Base-by-base conservation (phyloP, 2,797 vertebrate species). In the Danionella dracula region DNA sequence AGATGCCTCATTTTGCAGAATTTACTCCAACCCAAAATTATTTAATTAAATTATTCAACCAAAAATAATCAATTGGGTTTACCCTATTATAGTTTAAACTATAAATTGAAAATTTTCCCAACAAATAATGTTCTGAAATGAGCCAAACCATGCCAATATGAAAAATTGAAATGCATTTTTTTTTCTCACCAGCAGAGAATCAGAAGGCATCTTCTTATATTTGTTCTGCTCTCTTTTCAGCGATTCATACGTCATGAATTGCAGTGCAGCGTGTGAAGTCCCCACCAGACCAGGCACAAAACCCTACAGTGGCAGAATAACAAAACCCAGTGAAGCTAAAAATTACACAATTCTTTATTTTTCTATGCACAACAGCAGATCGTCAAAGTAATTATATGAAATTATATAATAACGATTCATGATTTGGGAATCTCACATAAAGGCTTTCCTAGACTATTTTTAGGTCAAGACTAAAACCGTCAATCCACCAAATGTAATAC, bases 171-270 rank as follows among this genome's bases (percentile, higher is more conserved):
- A n/a, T n/a, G n/a, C n/a, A n/a, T n/a, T n/a, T n/a, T n/a, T n/a
- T n/a, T n/a, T n/a, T 19, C 79, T 19, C 85, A 93, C 92, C 90
- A 92, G 27, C 78, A 91, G 87, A 40, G 87, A 78, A 50, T 91
- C 87, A 45, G 85, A 81, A 16, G 73, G 78, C 77, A 86, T 85
- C 63, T 84, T 86, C 54, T 79, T 81, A 2, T 90, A 84, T n/a
- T 81, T 85, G 76, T 91, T 93, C 71, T 90, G 90, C 67, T 90
- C 85, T 77, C 86, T 44, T 78, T 93, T 93, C 48, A 93, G 59
- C 23, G 89, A 81, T 60, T 93, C 91, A 2, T 93, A 93, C 1
- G 90, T 86, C 92, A 93, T 93, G 78, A 93, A 93, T 40, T 93
- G 92, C 75, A 93, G 85, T 2, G 92, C 92, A 63, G 91, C 91